Conservation (phyloP, 2,113 vertebrate species). For the Elanus axillaris region DNA sequence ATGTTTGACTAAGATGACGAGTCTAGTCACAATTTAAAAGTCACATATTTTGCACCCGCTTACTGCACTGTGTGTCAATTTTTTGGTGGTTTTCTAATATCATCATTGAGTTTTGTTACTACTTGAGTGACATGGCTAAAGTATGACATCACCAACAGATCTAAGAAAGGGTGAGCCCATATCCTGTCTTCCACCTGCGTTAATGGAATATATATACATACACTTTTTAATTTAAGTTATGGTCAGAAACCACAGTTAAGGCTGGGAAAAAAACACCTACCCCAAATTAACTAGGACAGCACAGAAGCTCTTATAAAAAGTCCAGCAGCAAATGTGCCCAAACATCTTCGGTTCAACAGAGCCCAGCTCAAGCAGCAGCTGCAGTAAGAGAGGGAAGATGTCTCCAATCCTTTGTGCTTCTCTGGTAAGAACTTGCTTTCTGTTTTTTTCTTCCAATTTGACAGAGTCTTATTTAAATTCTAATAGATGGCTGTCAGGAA, state of each 20-base stretch:
- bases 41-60: neutral
- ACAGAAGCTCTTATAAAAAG: conserved; percentile 40
- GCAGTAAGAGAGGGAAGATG: neutral
- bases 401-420: neutral
- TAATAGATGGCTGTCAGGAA: neutral
- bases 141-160: neutral
- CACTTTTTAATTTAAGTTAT: neutral
- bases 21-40: neutral
- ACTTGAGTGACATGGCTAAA: neutral
- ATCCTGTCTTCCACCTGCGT: neutral
- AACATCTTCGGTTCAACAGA: neutral
- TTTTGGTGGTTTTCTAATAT: neutral
- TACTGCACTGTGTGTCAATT: accelerated
- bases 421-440: conserved; percentile 11
- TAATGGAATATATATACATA: neutral
- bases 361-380: neutral
- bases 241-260: conserved; percentile 23
- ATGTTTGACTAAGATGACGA: accelerated
- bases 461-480: neutral
- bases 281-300: neutral
- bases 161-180: neutral
- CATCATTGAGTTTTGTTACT: neutral
- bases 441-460: accelerated
- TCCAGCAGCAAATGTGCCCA: neutral
- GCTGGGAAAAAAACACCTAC: neutral